Percentiles rank a stretch among this genome's conserved stretches.
Conservation (phyloP, 2,888 invertebrate genomes). For the Clistopyga incitator region DNA sequence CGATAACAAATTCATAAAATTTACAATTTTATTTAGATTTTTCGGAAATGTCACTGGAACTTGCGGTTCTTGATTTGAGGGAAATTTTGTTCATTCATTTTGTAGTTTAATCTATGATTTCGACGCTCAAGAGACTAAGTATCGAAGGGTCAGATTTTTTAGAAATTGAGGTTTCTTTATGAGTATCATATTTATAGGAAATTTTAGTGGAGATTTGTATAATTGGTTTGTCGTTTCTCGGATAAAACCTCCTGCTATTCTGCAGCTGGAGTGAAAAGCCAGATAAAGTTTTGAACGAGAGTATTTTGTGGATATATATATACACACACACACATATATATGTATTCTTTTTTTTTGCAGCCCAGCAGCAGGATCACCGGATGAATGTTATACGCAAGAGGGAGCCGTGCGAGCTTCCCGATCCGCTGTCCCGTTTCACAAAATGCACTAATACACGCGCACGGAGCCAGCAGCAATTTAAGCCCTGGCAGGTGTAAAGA, state of each 20-base stretch:
- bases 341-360: slow-evolving; percentile 28
- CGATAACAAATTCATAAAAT: background rate
- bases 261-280: slow-evolving; percentile 39
- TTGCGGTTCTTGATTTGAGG: background rate
- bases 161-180: background rate
- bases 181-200: slow-evolving; percentile 1
- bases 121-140: background rate
- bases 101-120: background rate
- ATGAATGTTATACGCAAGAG: slow-evolving; percentile 64
- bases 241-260: slow-evolving; percentile 15
- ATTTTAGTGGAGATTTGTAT: slow-evolving; percentile 22
- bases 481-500: slow-evolving; percentile 58
- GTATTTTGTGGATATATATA: slow-evolving; percentile 30
- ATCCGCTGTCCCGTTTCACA: slow-evolving; percentile 55
- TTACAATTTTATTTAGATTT: background rate
- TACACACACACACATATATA: no score
- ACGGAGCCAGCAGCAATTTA: slow-evolving; percentile 38
- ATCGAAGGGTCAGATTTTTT: background rate
- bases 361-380: slow-evolving; percentile 50
- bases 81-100: background rate
- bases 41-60: no score
- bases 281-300: slow-evolving; percentile 35
- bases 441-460: slow-evolving; percentile 51
- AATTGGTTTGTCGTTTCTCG: slow-evolving; percentile 38
- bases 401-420: slow-evolving; percentile 38